Evolutionary conservation across 2,888 invertebrate species (phyloP), one percentile per base, ranked within the genome.

Genomic region (Chironomus riparius): DNA sequence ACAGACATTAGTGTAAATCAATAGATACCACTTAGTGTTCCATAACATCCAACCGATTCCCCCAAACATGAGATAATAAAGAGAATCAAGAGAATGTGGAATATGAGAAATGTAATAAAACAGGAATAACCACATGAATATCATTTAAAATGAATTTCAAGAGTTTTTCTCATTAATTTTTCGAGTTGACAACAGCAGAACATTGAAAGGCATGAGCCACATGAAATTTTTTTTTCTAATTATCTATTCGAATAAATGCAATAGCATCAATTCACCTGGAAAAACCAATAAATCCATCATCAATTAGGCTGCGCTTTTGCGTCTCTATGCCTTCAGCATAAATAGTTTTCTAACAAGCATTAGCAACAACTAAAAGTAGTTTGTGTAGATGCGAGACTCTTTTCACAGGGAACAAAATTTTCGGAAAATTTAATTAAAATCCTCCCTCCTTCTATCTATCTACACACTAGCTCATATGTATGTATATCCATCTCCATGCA

Each of bases 231-330:
- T 21, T 13, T 65, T 65, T 65, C 65, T 65, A 65, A 65, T 65
- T 65, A 65, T 65, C 65, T 18, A 65, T 21, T 65, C 22, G 21
- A 65, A 65, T 24, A 62, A 22, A 24, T 65, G 24, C 56, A 65
- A 65, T 24, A 65, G 18, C 65, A 65, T 65, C 65, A 65, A 56
- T 65, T 65, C 65, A 65, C 65, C 65, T 65, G 65, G 65, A 65
- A 65, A 65, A 65, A 65, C 65, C 65, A 65, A 65, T 65, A 65
- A 65, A 65, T 65, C 65, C 65, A 65, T 65, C 65, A 65, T 65
- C 65, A 65, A 65, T 65, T 65, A 65, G 65, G 65, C 22, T 65
- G 21, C 65, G 65, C 65, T 65, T 65, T 24, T 65, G 10, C 65
- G 65, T 65, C 65, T 65, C 65, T 24, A 65, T 65, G 65, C 65